These are phyloP conservation scores for Lacanobia oleracea DNA, from an alignment of 2,888 invertebrate genomes.

Conservation along the genomic window DNA sequence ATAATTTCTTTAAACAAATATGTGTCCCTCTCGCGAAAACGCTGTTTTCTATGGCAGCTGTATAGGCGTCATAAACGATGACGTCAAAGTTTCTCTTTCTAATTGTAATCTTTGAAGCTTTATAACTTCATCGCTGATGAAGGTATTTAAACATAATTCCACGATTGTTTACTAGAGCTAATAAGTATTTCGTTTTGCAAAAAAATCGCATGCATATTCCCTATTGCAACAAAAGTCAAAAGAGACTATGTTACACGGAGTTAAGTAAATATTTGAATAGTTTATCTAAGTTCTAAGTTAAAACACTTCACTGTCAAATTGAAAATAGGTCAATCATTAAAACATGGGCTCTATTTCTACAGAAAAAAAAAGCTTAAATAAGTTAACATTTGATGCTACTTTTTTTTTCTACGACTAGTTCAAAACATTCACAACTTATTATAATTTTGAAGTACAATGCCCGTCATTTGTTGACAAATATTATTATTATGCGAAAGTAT, in stretches of 20 bases:
- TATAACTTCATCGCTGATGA: too few species aligned
- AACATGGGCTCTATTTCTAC: neutral
- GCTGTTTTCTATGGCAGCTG: too few species aligned
- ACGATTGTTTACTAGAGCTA: too few species aligned
- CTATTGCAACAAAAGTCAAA: neutral
- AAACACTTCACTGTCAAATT: neutral
- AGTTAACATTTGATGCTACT: conserved; percentile 33
- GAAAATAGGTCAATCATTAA: conserved; percentile 5
- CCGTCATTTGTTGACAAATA: conserved; percentile 18
- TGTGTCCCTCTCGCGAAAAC: too few species aligned
- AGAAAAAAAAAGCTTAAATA: neutral
- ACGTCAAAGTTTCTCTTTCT: too few species aligned
- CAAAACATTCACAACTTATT: conserved; percentile 27
- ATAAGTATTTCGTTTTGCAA: too few species aligned
- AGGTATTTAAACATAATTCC: too few species aligned
- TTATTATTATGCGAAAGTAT: conserved; percentile 27
- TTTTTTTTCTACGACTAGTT: conserved; percentile 51
- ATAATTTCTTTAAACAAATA: too few species aligned
- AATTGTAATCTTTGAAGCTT: too few species aligned
- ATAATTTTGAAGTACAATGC: conserved; percentile 49
- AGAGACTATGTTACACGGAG: too few species aligned
- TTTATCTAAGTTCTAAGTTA: conserved; percentile 4
- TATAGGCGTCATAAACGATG: too few species aligned
- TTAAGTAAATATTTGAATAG: neutral
- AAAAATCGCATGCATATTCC: too few species aligned